A percentile compares a stretch with the other conserved stretches of the same genome.
These are phyloP conservation scores for Druon quercuslanigerum DNA, from an alignment of 1,140 invertebrate genomes.

Conservation along the genomic window DNA sequence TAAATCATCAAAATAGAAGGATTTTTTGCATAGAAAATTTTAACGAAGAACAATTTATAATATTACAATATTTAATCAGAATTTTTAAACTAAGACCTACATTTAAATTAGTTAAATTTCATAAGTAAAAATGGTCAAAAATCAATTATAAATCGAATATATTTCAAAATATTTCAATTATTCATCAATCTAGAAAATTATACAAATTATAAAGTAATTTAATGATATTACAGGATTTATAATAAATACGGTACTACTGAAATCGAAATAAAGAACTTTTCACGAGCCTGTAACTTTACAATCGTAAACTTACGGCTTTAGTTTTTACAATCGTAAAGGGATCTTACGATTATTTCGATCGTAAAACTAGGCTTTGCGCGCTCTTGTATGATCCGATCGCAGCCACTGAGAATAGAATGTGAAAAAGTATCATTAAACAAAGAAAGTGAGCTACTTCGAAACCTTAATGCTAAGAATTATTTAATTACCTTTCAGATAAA, in stretches of 20 bases:
- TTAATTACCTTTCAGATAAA: background rate
- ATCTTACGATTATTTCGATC: conserved; percentile 47
- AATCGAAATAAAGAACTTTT: background rate
- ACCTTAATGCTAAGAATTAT: background rate
- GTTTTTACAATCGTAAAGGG: conserved; percentile 46
- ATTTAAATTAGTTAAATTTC: too few species aligned
- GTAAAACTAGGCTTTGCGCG: conserved; percentile 40
- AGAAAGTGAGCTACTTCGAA: background rate
- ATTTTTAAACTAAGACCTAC: too few species aligned
- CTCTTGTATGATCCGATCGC: conserved; percentile 41
- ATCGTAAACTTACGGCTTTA: conserved; percentile 43
- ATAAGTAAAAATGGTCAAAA: too few species aligned
- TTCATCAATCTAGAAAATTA: too few species aligned
- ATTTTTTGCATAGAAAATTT: too few species aligned
- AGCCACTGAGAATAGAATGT: conserved; percentile 20
- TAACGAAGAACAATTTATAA: too few species aligned
- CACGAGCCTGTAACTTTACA: conserved; percentile 43
- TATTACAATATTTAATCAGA: too few species aligned
- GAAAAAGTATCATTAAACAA: background rate
- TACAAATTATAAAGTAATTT: too few species aligned
- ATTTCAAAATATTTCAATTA: too few species aligned
- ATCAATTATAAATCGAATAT: too few species aligned
- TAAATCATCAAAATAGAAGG: too few species aligned
- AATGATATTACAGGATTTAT: background rate
- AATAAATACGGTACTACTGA: background rate